Percentiles rank a stretch among this genome's conserved stretches.
These are phyloP conservation scores for Bostrychus sinensis DNA, from an alignment of 2,113 vertebrate genomes.

Conservation along the genomic window DNA sequence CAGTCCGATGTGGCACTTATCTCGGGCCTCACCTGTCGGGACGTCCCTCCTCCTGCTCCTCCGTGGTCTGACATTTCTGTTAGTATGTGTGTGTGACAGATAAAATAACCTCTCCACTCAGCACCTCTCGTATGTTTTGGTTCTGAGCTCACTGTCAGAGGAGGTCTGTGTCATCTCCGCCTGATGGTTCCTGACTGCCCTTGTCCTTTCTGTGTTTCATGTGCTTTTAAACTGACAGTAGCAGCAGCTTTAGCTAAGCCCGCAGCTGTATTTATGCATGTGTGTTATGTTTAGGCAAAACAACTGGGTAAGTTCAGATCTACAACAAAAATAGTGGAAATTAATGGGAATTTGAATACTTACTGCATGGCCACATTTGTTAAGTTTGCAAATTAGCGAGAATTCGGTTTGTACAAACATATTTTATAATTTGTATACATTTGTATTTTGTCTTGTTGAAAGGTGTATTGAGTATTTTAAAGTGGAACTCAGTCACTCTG, in stretches of 20 bases:
- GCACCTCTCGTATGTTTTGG: constrained; percentile 44
- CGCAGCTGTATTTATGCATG: neutral
- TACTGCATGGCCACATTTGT: too few relatives aligned
- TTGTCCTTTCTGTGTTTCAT: constrained; percentile 7
- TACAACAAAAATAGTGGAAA: too few relatives aligned
- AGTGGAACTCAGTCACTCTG: too few relatives aligned
- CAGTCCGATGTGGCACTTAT: constrained; percentile 41
- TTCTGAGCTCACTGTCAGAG: constrained; percentile 30
- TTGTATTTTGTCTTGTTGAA: too few relatives aligned
- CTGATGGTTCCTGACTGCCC: constrained; percentile 41
- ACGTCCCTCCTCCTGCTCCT: constrained; percentile 17
- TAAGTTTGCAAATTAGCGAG: too few relatives aligned
- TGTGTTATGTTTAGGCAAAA: too few relatives aligned
- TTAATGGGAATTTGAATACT: too few relatives aligned
- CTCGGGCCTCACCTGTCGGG: constrained; percentile 42
- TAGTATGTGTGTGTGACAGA: constrained; percentile 34
- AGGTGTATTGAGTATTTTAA: too few relatives aligned
- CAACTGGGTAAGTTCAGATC: too few relatives aligned
- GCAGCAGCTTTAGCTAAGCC: neutral
- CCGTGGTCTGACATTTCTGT: constrained; percentile 47
- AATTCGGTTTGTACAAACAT: too few relatives aligned
- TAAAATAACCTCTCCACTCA: constrained; percentile 32
- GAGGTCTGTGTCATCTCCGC: constrained; percentile 40
- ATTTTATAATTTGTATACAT: too few relatives aligned
- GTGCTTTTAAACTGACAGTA: neutral